Conservation (phyloP, 2,888 invertebrate species). For the Eupeodes luniger region DNA sequence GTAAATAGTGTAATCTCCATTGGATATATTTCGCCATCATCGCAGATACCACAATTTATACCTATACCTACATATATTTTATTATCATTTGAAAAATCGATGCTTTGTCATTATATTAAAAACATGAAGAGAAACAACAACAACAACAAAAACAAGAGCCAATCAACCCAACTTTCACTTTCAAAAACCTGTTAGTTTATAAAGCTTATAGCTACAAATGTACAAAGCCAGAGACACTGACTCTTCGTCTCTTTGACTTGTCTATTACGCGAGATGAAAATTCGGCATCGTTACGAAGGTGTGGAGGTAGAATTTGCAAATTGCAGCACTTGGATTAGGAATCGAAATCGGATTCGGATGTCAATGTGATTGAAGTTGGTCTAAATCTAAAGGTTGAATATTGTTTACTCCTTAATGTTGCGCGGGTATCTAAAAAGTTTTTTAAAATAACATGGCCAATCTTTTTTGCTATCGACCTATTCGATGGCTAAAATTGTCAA, state of each 20-base stretch:
- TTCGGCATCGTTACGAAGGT: constrained; percentile 24
- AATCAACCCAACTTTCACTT: constrained; percentile 72
- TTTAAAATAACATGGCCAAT: constrained; percentile 48
- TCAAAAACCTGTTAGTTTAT: constrained; percentile 68
- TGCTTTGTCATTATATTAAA: constrained; percentile 41
- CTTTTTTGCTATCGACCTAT: constrained; percentile 55
- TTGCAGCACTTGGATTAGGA: constrained; percentile 51
- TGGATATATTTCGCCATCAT: neutral
- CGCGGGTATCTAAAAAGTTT: neutral
- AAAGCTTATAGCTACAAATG: neutral
- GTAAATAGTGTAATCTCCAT: neutral
- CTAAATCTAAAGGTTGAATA: constrained; percentile 3
- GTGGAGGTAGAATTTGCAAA: constrained; percentile 44
- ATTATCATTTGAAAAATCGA: constrained; percentile 70
- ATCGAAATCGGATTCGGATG: constrained; percentile 45
- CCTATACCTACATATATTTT: neutral
- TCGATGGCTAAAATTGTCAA: constrained; percentile 85
- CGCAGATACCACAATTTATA: neutral
- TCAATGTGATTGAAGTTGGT: constrained; percentile 59
- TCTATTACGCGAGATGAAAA: constrained; percentile 58
- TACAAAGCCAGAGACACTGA: constrained; percentile 22
- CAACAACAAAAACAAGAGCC: constrained; percentile 50
- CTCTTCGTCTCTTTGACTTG: neutral
- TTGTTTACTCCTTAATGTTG: neutral
- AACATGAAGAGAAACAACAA: constrained; percentile 38